These are phyloP conservation scores for Rhinopomastus cyanomelas DNA, from an alignment of 2,113 vertebrate species.

Conservation along the genomic window DNA sequence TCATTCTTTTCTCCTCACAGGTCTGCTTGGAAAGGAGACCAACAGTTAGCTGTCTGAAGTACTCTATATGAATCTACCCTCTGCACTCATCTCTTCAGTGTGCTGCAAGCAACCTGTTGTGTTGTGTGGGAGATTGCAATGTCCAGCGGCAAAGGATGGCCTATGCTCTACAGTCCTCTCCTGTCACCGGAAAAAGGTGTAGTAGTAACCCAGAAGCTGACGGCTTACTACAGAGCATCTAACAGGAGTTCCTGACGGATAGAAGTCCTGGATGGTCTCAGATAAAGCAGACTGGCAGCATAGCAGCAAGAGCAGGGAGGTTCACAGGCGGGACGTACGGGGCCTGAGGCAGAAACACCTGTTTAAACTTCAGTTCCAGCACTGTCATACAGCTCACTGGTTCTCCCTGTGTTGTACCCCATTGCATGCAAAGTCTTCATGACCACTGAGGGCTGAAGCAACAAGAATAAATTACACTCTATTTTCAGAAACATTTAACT, in stretches of 20 bases:
- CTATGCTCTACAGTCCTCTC: neutral
- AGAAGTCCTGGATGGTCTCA: neutral
- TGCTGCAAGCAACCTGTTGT: neutral
- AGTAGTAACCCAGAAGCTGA: neutral
- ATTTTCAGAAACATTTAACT: conserved; percentile 10
- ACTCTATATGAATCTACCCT: neutral
- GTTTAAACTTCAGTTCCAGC: neutral
- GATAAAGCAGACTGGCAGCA: neutral
- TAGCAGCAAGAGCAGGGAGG: neutral
- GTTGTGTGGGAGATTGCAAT: neutral
- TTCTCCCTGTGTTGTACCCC: neutral
- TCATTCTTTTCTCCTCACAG: neutral
- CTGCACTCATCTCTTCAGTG: neutral
- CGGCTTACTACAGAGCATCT: neutral
- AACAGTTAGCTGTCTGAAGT: neutral
- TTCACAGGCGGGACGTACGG: neutral
- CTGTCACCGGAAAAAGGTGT: neutral
- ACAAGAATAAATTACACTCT: neutral
- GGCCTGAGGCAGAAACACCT: neutral
- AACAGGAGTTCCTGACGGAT: neutral
- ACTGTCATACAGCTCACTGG: neutral
- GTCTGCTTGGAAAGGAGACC: neutral
- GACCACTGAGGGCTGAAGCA: neutral
- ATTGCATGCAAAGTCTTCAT: neutral
- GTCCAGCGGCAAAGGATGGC: neutral